Conservation (phyloP, 2,797 vertebrate species). For the Oreonectes daqikongensis region DNA sequence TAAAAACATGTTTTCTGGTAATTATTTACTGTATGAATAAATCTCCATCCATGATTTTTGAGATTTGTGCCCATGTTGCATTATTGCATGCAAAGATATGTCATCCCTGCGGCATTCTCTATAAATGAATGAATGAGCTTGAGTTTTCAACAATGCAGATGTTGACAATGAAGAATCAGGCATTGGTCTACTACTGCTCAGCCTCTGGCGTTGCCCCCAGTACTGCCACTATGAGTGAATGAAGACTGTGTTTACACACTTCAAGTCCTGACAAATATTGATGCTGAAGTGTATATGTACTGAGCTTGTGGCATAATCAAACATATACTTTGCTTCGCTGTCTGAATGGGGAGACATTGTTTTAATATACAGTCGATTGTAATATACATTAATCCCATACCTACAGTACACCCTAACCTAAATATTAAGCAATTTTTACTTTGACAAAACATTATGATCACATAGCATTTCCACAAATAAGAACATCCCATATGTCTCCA, state of each 20-base stretch:
- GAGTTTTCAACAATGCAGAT: constrained; percentile 1
- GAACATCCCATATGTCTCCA: not conserved
- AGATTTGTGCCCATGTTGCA: no score
- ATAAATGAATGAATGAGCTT: no score
- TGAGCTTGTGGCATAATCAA: constrained; percentile 29
- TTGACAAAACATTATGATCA: no score
- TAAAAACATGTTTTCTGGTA: no score
- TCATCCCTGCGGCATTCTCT: no score
- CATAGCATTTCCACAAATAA: not conserved
- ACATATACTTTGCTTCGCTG: not conserved
- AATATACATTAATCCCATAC: not conserved
- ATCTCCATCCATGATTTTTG: no score
- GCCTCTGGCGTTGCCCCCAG: constrained; percentile 49
- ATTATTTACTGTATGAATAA: no score
- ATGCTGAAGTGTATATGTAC: constrained; percentile 24
- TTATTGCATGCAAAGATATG: no score
- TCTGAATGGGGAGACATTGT: not conserved
- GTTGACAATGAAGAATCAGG: constrained; percentile 17
- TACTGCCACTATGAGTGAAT: constrained; percentile 33
- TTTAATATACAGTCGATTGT: not conserved
- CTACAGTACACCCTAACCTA: not conserved
- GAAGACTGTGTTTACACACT: constrained; percentile 25
- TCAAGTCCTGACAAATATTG: constrained; percentile 47
- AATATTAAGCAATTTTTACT: not conserved
- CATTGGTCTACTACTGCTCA: constrained; percentile 19